Evolutionary conservation across 2,888 invertebrate genomes (phyloP), one percentile per base, ranked within the genome.

Genomic region (Xanthostigma xanthostigma): DNA sequence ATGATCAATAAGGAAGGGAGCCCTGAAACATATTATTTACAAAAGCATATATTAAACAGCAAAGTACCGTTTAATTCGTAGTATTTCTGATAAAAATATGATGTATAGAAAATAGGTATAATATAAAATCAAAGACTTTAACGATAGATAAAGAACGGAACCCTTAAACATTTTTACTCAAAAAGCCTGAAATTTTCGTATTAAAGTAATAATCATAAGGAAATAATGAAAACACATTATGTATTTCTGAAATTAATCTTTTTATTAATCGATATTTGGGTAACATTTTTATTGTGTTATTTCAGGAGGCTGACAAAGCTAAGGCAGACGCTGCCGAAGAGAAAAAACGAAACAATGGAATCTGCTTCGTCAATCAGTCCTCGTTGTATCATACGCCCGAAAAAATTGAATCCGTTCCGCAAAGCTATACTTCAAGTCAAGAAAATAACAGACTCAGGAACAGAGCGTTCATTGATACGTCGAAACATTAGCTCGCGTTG

Each of bases 351-450:
- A 17, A 48, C 27, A 53, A 51, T 14, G 65, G 64, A 4, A 58
- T 63, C 9, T 68, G 66, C 50, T 64, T 66, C 54, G 60, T 64
- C 10, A 57, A 59, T 9, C 64, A 65, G 60, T 58, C 62, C 42
- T 57, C 65, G 48, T 53, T 65, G 44, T 60, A 65, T 56, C 59
- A 68, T 60, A 54, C 72, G 61, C 57, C 65, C 56, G 45, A 63
- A 56, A 55, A 63, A 60, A 52, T 69, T 58, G 62, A 69, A 62
- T 54, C 54, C 53, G 69, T 73, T 60, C 61, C 65, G 2, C 73
- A 71, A 11, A 71, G 73, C 17, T 74, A 73, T 59, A 72, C 72
- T 42, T 65, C 72, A 9, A 57, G 60, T 12, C 58, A 60, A n/a
- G 57, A 55, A 6, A 66, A 66, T 51, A 63, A 60, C 33, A 65